A percentile compares a stretch with the other conserved stretches of the same genome.
phyloP scores from a whole-genome alignment of 1,140 invertebrate species.

The Drosophila littoralis region DNA sequence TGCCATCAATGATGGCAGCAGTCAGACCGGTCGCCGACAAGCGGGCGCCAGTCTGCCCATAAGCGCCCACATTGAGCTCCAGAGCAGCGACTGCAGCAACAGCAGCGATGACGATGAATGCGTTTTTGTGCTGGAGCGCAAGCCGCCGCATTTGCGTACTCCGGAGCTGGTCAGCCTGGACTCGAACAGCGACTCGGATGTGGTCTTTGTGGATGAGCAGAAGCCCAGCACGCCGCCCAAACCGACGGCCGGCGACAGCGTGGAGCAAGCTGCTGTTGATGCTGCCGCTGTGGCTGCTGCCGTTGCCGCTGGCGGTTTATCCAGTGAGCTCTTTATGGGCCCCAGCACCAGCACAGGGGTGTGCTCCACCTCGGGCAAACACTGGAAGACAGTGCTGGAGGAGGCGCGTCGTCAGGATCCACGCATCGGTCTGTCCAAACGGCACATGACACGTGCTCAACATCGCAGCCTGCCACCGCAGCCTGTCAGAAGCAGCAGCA shows the following conservation, averaged over 20 bases:
- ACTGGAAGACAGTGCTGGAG: slow-evolving; percentile 61
- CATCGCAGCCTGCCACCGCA: background rate
- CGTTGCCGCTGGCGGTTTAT: background rate
- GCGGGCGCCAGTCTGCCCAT: slow-evolving; percentile 64
- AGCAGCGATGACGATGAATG: slow-evolving; percentile 72
- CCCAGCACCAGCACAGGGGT: slow-evolving; percentile 75
- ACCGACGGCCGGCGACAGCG: background rate
- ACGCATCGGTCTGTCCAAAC: slow-evolving; percentile 18
- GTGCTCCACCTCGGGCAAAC: slow-evolving; percentile 57
- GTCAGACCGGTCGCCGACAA: slow-evolving; percentile 46
- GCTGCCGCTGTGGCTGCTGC: background rate
- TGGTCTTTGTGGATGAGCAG: slow-evolving; percentile 85
- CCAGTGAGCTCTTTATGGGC: slow-evolving; percentile 57
- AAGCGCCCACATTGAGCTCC: slow-evolving; percentile 72
- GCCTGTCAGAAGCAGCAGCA: slow-evolving; percentile 9
- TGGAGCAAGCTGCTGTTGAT: background rate
- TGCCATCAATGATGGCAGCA: slow-evolving; percentile 64
- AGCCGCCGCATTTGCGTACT: slow-evolving; percentile 86
- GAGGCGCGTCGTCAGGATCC: slow-evolving; percentile 50
- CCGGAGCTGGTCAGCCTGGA: slow-evolving; percentile 86
- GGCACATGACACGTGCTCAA: slow-evolving; percentile 30
- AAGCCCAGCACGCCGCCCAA: slow-evolving; percentile 11
- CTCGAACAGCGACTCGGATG: slow-evolving; percentile 86
- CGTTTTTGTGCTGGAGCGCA: slow-evolving; percentile 83
- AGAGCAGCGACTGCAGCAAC: slow-evolving; percentile 60